Evolutionary conservation across 2,113 vertebrate species (phyloP).

Genomic region (Corydoras sp.): DNA sequence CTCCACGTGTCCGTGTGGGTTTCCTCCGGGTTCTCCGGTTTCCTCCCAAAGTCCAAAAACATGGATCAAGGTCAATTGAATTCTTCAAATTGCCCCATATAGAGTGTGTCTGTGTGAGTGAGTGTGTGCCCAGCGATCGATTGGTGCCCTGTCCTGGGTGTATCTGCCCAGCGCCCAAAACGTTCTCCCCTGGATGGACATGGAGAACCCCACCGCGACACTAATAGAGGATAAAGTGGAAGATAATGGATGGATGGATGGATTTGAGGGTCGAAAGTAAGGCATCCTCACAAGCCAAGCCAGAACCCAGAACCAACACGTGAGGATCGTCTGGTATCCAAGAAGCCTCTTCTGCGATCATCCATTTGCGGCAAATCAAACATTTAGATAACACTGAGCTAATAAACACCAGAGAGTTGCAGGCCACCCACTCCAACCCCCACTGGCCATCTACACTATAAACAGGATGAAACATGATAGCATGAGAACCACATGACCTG

Average conservation of each 20-base stretch:
- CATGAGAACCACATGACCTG: slow-evolving; percentile 32
- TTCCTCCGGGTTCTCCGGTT: no score
- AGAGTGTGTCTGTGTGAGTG: no score
- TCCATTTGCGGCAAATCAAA: slow-evolving; percentile 35
- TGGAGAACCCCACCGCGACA: no score
- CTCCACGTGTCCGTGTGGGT: no score
- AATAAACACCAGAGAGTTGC: slow-evolving; percentile 30
- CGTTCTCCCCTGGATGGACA: no score
- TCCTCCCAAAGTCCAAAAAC: no score
- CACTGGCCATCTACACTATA: slow-evolving; percentile 22
- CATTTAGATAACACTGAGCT: slow-evolving; percentile 33
- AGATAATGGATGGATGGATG: no score
- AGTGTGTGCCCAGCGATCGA: no score
- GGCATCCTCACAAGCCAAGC: neutral
- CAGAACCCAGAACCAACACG: neutral
- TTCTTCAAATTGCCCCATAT: no score
- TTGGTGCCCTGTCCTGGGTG: no score
- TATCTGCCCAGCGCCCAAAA: neutral
- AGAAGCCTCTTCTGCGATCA: slow-evolving; percentile 15
- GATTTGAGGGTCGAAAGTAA: neutral
- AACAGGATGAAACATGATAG: slow-evolving; percentile 38
- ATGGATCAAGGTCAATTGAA: no score
- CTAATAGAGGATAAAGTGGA: no score
- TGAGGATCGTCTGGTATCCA: slow-evolving; percentile 2
- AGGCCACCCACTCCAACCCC: slow-evolving; percentile 14